Base-by-base conservation (phyloP, 2,888 invertebrate genomes). In the Pterobdella sp. region DNA sequence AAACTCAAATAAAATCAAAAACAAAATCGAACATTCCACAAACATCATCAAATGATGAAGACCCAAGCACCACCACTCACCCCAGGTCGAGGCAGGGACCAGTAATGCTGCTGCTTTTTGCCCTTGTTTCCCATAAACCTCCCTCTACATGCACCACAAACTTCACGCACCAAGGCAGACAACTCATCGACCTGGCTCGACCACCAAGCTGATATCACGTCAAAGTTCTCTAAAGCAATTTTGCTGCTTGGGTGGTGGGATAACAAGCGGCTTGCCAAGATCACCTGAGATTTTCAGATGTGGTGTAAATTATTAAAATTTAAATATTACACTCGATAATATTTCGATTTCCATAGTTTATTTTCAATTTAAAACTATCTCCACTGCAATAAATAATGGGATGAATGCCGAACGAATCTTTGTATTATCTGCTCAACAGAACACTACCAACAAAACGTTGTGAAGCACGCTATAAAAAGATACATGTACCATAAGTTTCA, bases 221-320 rank as follows among this genome's bases (percentile, higher is more conserved):
- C 95, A 72, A 96, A 88, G 86, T 97, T 97, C 84, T 98, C 98
- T 81, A 94, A 90, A 77, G 95, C 94, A 78, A 95, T 94, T 84
- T 94, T 91, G 83, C 94, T 94, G 76, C 90, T 89, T 4, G 96
- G 93, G 86, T 94, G 91, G 79, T 91, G 88, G 75, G 93, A 92
- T 76, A 97, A 85, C 68, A 94, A 93, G 80, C 94, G 90, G 74
- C 95, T 92, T 63, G 97, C 94, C 73, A 93, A 91, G 78, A 96
- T 89, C 72, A 92, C 90, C 86, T 86, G 73, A 14, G 60, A 34
- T 32, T 3, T 29, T 14, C 14, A 49, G 52, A 49, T 14, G 52
- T 14, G 52, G 52, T 49, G 14, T 14, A 49, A 49, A 49, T 22
- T 14, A 22, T 14, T 14, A 49, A 49, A 14, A 49, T 49, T 49